Conservation (phyloP, 2,888 invertebrate genomes). For the Ichneumon xanthorius region DNA sequence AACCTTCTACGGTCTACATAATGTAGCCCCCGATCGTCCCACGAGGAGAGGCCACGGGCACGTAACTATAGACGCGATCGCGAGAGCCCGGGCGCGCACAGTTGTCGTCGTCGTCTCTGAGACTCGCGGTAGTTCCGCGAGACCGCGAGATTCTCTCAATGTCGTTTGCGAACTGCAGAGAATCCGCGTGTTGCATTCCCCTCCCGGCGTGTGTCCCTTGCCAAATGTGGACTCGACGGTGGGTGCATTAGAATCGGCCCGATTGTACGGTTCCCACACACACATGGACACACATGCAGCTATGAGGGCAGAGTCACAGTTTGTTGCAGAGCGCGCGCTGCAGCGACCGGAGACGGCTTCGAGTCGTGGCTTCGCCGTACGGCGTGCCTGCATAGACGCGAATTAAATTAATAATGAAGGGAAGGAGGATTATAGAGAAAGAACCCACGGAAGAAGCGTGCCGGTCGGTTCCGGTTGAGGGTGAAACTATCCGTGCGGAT, state of each 20-base stretch:
- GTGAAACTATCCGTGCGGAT: too few relatives aligned
- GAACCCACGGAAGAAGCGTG: not conserved
- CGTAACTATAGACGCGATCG: constrained; percentile 24
- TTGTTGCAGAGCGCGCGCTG: not conserved
- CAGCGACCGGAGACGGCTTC: not conserved
- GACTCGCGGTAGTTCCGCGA: constrained; percentile 1
- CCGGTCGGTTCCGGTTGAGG: not conserved
- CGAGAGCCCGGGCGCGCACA: constrained; percentile 35
- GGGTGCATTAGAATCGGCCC: constrained; percentile 54
- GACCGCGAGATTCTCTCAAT: constrained; percentile 49
- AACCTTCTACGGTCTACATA: constrained; percentile 64
- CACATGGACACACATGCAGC: not conserved
- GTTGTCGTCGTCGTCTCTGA: constrained; percentile 30
- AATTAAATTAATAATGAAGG: constrained; percentile 50
- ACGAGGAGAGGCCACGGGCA: constrained; percentile 41
- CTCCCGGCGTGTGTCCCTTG: constrained; percentile 52
- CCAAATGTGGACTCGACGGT: constrained; percentile 55
- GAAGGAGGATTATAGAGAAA: not conserved
- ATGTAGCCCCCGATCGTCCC: constrained; percentile 67
- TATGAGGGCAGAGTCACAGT: not conserved
- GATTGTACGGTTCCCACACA: constrained; percentile 21
- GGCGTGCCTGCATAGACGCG: constrained; percentile 11
- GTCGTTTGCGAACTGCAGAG: constrained; percentile 28
- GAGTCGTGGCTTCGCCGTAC: constrained; percentile 31
- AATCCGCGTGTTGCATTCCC: constrained; percentile 33